Evolutionary conservation across 2,797 vertebrate species (phyloP), one percentile per base, ranked within the genome.

Genomic region (Heteromormyrus szaboi): DNA sequence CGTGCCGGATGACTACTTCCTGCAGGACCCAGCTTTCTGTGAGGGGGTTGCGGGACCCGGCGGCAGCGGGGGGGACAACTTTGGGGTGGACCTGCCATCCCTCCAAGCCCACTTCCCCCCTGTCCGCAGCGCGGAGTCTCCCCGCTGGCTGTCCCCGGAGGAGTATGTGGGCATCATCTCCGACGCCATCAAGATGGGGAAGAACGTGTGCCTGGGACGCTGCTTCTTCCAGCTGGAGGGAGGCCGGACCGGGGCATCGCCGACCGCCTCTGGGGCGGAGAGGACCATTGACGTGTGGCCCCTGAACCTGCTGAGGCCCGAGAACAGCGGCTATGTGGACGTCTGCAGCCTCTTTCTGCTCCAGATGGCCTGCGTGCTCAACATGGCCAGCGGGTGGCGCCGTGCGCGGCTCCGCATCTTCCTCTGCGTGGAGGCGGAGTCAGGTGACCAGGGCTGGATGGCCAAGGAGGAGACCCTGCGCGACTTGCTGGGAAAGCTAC

Each of bases 341-440:
- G 96, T 98, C 84, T 98, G 97, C 90, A 97, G 98, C 92, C 96
- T 98, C 79, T 98, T 98, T 91, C 92, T 98, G 62, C 95, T 98
- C 86, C 97, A 98, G 94, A 98, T 98, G 97, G 98, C 97, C 0
- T 98, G 97, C 6, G 97, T 98, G 88, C 95, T 98, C 88, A 97
- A 97, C 95, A 98, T 98, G 98, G 97, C 97, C 85, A 94, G 50
- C 89, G 95, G 96, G 22, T 98, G 98, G 98, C 97, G 97, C 22
- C 94, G 94, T 0, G 97, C 97, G 0, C 94, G 95, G n/a, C 96
- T 98, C 85, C 95, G 97, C 25, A 97, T 98, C 93, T 98, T 98
- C 90, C 93, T 98, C 76, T 98, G 97, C 3, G 95, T 97, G 90
- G 97, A 96, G 93, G 94, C 94, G 0, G 93, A 96, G 90, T 96